Conservation (phyloP, 2,113 vertebrate species). For the Tylochromis polylepis region DNA sequence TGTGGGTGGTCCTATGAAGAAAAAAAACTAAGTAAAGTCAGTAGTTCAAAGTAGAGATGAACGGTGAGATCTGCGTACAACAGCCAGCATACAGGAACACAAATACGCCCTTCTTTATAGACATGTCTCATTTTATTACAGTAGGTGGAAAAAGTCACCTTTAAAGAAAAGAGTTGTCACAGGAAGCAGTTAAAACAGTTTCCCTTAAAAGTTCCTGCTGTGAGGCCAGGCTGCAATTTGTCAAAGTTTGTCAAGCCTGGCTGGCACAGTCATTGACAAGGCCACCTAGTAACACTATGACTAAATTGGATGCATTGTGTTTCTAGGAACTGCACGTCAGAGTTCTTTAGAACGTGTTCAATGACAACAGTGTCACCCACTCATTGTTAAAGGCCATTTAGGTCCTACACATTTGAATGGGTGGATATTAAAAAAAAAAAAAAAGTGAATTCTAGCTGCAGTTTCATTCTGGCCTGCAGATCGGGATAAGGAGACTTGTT, state of each 20-base stretch:
- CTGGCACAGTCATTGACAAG: neutral
- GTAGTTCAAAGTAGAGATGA: neutral
- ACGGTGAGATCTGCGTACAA: neutral
- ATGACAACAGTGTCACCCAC: neutral
- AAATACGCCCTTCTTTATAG: neutral
- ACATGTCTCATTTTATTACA: neutral
- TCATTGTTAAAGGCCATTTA: neutral
- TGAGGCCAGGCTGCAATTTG: neutral
- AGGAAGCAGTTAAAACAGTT: neutral
- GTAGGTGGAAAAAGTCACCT: neutral
- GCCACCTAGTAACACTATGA: neutral
- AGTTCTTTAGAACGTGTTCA: neutral
- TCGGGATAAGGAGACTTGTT: neutral
- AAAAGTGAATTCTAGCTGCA: neutral
- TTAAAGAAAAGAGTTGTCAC: neutral
- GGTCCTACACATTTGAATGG: neutral
- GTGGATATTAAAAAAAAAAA: too few species aligned
- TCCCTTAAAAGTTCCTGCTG: neutral
- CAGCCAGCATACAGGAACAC: neutral
- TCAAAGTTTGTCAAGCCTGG: neutral
- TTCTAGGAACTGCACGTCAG: neutral
- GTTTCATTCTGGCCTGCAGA: neutral
- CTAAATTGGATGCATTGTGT: neutral
- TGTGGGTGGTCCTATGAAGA: too few species aligned
- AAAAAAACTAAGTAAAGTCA: neutral